A percentile compares a stretch with the other conserved stretches of the same genome.
Conservation (phyloP, 1,140 invertebrate species). For the Caerostris darwini region DNA sequence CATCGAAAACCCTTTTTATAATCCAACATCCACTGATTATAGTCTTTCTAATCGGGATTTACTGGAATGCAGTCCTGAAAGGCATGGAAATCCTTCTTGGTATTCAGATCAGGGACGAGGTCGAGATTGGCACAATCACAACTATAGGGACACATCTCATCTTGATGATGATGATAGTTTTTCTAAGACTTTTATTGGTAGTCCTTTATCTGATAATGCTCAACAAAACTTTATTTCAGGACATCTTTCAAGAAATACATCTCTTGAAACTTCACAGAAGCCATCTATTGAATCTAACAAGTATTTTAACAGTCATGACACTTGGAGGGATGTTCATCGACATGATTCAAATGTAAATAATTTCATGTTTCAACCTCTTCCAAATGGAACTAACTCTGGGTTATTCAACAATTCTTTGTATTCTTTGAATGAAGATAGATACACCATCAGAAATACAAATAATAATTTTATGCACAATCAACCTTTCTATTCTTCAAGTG, state of each 20-base stretch:
- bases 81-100: slow-evolving; percentile 73
- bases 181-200: slow-evolving; percentile 52
- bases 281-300: slow-evolving; percentile 34
- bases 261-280: neutral
- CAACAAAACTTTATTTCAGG: slow-evolving; percentile 44
- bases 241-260: neutral
- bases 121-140: slow-evolving; percentile 74
- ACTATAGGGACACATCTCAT: slow-evolving; percentile 61
- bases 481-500: slow-evolving; percentile 54
- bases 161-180: slow-evolving; percentile 37
- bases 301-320: slow-evolving; percentile 40
- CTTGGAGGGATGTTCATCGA: slow-evolving; percentile 43
- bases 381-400: slow-evolving; percentile 27
- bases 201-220: slow-evolving; percentile 61
- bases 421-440: slow-evolving; percentile 69
- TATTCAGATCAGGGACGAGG: slow-evolving; percentile 72
- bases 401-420: slow-evolving; percentile 54
- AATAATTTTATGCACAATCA: slow-evolving; percentile 34
- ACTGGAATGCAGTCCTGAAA: slow-evolving; percentile 66
- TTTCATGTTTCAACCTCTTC: slow-evolving; percentile 51
- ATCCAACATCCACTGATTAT: slow-evolving; percentile 13
- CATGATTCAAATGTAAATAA: slow-evolving; percentile 65
- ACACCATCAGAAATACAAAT: slow-evolving; percentile 1
- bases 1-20: slow-evolving; percentile 42
- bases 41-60: slow-evolving; percentile 33